phyloP scores from a whole-genome alignment of 30 jellyfish, hydroid and myxozoan species.

The Nemopilema nomurai region DNA sequence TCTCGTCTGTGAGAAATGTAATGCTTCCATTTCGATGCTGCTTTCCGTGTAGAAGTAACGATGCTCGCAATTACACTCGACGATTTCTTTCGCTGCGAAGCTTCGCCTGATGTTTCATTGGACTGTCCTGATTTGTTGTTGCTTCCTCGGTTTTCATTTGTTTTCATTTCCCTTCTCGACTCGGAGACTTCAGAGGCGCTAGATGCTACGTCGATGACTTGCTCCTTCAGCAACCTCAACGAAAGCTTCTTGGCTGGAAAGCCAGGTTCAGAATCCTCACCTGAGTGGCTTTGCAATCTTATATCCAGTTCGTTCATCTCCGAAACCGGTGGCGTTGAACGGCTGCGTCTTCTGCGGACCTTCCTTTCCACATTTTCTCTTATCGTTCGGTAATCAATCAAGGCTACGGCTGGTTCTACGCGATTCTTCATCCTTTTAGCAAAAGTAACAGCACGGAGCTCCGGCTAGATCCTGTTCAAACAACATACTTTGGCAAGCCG shows the following conservation, averaged over 20 bases:
- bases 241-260: not conserved
- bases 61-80: not conserved
- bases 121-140: not conserved
- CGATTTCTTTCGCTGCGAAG: not conserved
- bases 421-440: conserved; percentile 37
- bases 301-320: not conserved
- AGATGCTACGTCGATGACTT: not conserved
- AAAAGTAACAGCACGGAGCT: not conserved
- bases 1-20: conserved; percentile 32
- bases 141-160: not conserved
- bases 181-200: not conserved
- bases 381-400: conserved; percentile 30
- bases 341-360: conserved; percentile 23
- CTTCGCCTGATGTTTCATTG: not conserved
- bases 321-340: conserved; percentile 32
- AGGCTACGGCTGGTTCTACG: conserved; percentile 42
- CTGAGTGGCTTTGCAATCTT: not conserved
- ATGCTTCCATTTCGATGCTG: conserved; percentile 61
- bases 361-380: conserved; percentile 29
- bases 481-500: not conserved
- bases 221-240: not conserved
- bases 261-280: not conserved
- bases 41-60: conserved; percentile 14
- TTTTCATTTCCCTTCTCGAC: not conserved
- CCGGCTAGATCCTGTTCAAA: not conserved